Evolutionary conservation across 2,888 invertebrate genomes (phyloP).

Genomic region (Orthosia gothica): DNA sequence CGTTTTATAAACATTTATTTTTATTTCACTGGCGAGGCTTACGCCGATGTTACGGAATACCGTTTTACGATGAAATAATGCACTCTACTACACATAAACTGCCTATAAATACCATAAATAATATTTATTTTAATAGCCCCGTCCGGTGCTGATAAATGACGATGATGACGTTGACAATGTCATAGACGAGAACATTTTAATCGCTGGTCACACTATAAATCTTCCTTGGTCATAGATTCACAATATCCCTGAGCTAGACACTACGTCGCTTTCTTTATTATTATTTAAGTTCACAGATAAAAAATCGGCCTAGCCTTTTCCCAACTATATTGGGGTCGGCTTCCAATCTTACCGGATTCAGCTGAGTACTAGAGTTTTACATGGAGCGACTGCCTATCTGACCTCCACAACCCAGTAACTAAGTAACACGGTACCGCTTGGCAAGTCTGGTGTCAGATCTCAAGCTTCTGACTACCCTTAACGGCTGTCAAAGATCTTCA

Average conservation of each 20-base stretch:
- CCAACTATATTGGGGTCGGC: no score
- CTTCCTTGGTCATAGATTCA: slow-evolving; percentile 3
- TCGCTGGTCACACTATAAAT: slow-evolving; percentile 1
- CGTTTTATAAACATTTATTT: slow-evolving; percentile 33
- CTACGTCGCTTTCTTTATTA: neutral
- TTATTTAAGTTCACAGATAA: slow-evolving; percentile 19
- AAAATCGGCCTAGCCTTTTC: no score
- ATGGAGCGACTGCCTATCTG: no score
- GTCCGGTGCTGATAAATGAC: slow-evolving; percentile 8
- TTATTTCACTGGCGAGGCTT: slow-evolving; percentile 38
- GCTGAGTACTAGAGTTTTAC: no score
- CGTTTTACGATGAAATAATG: slow-evolving; percentile 40
- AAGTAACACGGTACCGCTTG: no score
- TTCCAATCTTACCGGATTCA: no score
- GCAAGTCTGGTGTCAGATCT: no score
- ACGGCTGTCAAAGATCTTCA: no score
- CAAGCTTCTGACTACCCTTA: no score
- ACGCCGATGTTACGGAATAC: slow-evolving; percentile 29
- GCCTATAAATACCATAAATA: slow-evolving; percentile 19
- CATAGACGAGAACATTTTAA: slow-evolving; percentile 2
- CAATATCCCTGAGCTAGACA: neutral
- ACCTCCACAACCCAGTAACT: no score
- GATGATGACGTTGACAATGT: slow-evolving; percentile 8
- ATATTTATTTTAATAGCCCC: slow-evolving; percentile 34
- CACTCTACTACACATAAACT: slow-evolving; percentile 23